phyloP scores from a whole-genome alignment of 1,140 invertebrate species.

The Drosophila obscura region DNA sequence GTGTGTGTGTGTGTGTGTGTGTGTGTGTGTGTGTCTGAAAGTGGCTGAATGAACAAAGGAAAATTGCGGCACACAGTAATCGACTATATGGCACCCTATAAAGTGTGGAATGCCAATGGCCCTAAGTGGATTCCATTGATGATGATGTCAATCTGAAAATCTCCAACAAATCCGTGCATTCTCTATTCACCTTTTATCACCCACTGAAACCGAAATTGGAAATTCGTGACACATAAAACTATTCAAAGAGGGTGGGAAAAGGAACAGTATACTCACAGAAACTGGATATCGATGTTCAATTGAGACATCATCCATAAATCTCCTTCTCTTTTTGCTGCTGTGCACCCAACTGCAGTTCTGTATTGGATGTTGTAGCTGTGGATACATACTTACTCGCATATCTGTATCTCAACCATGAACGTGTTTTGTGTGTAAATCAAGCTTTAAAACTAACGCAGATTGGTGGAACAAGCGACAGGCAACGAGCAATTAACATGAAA shows the following conservation, averaged over 20 bases:
- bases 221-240: constrained; percentile 48
- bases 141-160: too few relatives aligned
- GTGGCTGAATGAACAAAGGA: constrained; percentile 35
- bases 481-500: constrained; percentile 81
- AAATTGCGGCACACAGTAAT: constrained; percentile 9
- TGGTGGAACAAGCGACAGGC: constrained; percentile 77
- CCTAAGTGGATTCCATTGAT: too few relatives aligned
- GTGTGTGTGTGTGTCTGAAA: constrained; percentile 45
- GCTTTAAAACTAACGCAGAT: constrained; percentile 82
- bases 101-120: too few relatives aligned
- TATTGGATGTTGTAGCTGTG: constrained; percentile 4
- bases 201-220: constrained; percentile 18
- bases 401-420: constrained; percentile 18
- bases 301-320: too few relatives aligned
- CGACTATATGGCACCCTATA: constrained; percentile 13
- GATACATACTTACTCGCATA: neutral
- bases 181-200: constrained; percentile 35
- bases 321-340: neutral
- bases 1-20: constrained; percentile 41
- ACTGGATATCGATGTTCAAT: too few relatives aligned
- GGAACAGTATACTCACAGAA: too few relatives aligned
- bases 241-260: constrained; percentile 17
- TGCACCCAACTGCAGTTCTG: constrained; percentile 25
- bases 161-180: constrained; percentile 26
- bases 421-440: constrained; percentile 76